Conservation (phyloP, 2,797 vertebrate genomes). For the Notoglanidium macrostoma region DNA sequence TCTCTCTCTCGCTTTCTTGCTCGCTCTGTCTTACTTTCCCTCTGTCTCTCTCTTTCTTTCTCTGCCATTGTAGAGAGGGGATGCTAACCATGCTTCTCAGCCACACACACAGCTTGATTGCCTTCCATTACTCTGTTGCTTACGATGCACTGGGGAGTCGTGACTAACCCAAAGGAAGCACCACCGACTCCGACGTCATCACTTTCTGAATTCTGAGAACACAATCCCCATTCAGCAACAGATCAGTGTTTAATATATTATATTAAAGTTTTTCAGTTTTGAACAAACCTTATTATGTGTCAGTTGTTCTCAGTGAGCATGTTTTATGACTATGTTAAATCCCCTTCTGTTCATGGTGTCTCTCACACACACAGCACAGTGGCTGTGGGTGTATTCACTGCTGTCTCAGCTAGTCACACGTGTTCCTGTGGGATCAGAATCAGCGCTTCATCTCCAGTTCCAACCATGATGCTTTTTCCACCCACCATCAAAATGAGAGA, state of each 20-base stretch:
- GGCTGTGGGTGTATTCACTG: slow-evolving; percentile 63
- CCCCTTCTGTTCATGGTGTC: background rate
- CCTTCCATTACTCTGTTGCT: slow-evolving; percentile 62
- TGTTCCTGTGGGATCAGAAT: slow-evolving; percentile 63
- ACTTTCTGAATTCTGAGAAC: slow-evolving; percentile 44
- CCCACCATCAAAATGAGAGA: slow-evolving; percentile 14
- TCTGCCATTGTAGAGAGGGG: slow-evolving; percentile 3
- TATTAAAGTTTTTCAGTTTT: background rate
- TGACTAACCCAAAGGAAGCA: slow-evolving; percentile 68
- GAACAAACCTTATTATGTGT: background rate
- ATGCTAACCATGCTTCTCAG: slow-evolving; percentile 21
- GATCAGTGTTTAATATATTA: background rate
- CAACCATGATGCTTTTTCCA: slow-evolving; percentile 16
- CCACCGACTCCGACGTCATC: slow-evolving; percentile 25
- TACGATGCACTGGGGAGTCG: slow-evolving; percentile 68
- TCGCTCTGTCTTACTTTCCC: slow-evolving; percentile 29
- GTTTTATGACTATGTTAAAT: background rate
- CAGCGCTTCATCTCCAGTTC: slow-evolving; percentile 3
- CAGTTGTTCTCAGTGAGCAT: background rate
- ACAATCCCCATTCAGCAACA: background rate
- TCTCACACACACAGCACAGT: background rate
- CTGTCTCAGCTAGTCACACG: slow-evolving; percentile 64
- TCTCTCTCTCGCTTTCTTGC: slow-evolving; percentile 15
- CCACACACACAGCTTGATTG: slow-evolving; percentile 30
- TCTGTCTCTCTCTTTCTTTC: slow-evolving; percentile 35